Base-by-base conservation (phyloP, 1,140 invertebrate species). In the Lepeophtheirus salmonis region DNA sequence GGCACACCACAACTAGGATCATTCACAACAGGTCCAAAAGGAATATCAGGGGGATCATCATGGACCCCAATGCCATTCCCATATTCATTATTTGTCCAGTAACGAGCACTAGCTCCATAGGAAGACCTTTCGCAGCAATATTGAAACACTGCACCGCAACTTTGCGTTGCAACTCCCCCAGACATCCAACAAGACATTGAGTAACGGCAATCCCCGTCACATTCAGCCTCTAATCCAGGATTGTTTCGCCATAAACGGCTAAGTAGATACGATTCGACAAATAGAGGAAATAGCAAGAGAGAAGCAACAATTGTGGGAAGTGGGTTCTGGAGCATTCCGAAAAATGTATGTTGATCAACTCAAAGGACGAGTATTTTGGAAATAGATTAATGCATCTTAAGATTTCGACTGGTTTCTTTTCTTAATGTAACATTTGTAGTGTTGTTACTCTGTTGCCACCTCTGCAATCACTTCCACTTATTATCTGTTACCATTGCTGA, bases 151-250 rank as follows among this genome's bases (percentile, higher is more conserved):
- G 82, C 78, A 61, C 79, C 75, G 72, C 87, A 91, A 66, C 83
- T 79, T 66, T 83, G 84, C 67, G 89, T 84, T 67, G 90, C 77
- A 62, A 87, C 77, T 62, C 88, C 88, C 63, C 86, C 85, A 50
- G 83, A 79, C 76, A 91, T 80, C 88, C 87, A 91, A 74, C 87
- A 90, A 68, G 83, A 80, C 65, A 90, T 75, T 76, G 90, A 89
- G 75, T 89, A 89, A 74, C 90, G 85, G 71, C 88, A 92, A 64
- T 79, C 83, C 65, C 83, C 83, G 66, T 82, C 78, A 67, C 71
- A 68, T 16, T 52, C 50, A 6, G 30, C 30, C 30, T 41, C 30
- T 41, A 41, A 41, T 6, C 30, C 30, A n/a, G 30, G 30, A n/a
- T 41, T 41, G n/a, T 41, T 6, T 10, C n/a, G n/a, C 30, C 30